Evolutionary conservation across 2,888 invertebrate species (phyloP).

Genomic region (Drosophila fungiperda): DNA sequence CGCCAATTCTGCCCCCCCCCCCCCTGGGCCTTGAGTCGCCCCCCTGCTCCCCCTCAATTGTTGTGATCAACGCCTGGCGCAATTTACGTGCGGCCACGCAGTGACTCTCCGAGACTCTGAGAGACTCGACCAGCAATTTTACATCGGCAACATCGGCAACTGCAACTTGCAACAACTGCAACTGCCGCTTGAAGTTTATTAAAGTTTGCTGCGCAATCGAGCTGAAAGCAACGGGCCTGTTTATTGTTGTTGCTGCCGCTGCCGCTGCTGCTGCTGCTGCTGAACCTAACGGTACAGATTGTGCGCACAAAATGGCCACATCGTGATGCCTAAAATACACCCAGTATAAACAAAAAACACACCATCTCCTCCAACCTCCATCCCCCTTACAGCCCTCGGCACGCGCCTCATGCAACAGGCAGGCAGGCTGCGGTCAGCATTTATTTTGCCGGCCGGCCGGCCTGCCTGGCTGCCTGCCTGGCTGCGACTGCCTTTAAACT

Average conservation of each 20-base stretch:
- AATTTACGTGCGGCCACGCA: conserved; percentile 79
- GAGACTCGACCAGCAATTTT: conserved; percentile 49
- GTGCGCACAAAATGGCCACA: conserved; percentile 79
- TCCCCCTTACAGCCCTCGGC: conserved; percentile 34
- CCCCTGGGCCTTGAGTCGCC: neutral
- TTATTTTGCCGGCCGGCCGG: conserved; percentile 21
- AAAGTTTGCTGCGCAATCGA: conserved; percentile 76
- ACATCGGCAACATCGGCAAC: conserved; percentile 29
- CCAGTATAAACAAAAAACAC: neutral
- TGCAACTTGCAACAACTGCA: conserved; percentile 29
- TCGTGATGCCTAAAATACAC: conserved; percentile 71
- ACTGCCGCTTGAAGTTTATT: conserved; percentile 75
- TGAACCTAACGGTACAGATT: conserved; percentile 79
- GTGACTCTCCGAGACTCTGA: conserved; percentile 30
- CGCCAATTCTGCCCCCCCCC: conserved; percentile 28
- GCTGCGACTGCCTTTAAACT: neutral
- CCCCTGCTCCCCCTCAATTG: neutral
- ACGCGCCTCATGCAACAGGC: conserved; percentile 60
- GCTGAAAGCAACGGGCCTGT: conserved; percentile 63
- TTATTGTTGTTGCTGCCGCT: conserved; percentile 43
- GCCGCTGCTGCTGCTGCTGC: conserved; percentile 25
- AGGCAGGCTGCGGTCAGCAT: conserved; percentile 1
- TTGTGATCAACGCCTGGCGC: conserved; percentile 37
- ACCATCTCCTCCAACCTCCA: neutral
- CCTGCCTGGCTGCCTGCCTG: neutral